Evolutionary conservation across 1,140 invertebrate species (phyloP).

Genomic region (Nebria ingens): DNA sequence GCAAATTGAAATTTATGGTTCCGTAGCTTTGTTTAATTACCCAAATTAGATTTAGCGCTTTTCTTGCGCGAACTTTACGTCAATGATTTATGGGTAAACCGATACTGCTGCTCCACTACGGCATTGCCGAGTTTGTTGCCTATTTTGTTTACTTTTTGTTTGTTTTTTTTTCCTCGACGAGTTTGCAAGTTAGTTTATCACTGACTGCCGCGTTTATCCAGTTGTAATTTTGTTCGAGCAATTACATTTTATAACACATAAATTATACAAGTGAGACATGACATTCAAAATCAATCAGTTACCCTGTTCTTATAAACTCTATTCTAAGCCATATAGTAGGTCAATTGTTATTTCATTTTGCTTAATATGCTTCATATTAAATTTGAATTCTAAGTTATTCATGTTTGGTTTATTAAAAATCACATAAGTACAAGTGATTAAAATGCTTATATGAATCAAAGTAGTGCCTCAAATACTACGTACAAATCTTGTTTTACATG

Average conservation of each 20-base stretch:
- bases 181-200: not conserved
- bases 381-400: no score
- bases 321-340: no score
- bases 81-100: constrained; percentile 8
- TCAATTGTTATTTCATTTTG: no score
- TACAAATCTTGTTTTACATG: no score
- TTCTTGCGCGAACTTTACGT: not conserved
- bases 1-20: constrained; percentile 7
- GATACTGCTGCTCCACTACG: constrained; percentile 1
- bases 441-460: no score
- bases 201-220: not conserved
- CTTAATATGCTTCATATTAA: no score
- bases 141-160: not conserved
- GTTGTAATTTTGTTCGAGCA: constrained; percentile 1
- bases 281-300: not conserved
- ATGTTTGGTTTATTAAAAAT: no score
- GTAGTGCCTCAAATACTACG: no score
- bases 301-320: not conserved
- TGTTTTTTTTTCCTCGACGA: not conserved
- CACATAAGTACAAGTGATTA: no score
- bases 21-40: constrained; percentile 8
- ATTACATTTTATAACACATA: not conserved
- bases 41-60: constrained; percentile 8
- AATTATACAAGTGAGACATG: not conserved
- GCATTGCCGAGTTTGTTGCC: no score